Evolutionary conservation across 2,888 invertebrate species (phyloP), one percentile per base, ranked within the genome.

Genomic region (Lasioglossum oenotherae): DNA sequence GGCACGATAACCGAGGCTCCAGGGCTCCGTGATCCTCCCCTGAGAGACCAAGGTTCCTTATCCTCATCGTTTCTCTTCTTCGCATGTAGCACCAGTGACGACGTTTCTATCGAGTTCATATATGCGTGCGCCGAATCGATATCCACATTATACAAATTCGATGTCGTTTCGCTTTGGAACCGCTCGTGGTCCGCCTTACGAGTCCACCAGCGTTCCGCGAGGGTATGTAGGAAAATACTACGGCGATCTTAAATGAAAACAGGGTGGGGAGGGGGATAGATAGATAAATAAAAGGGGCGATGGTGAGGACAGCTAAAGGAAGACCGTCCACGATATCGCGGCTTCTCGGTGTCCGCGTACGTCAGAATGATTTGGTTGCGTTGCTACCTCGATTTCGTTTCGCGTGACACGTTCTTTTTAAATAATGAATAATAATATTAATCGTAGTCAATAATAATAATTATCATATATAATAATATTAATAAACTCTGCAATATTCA

Each of bases 401-500:
- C 87, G 74, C 72, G 74, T 72, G 57, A 64, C 53, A 72, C 19
- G 49, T 3, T 69, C 4, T 4, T 81, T 74, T 57, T 72, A 86
- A 80, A 82, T 72, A 88, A 78, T 81, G 82, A 78, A 78, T 74
- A 81, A 78, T 86, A 78, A 76, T 88, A 81, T 69, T 77, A 74
- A 83, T 84, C 46, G 31, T 81, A 69, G 53, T 87, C 69, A 8
- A 57, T 80, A 71, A 38, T 84, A 74, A 57, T 79, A n/a, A 79
- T 82, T 72, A 64, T 84, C 81, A 84, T 89, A 89, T 92, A 85
- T 91, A 91, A 92, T 92, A 90, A 90, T 93, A 90, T 90, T 93
- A 91, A 93, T 93, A 93, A 94, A 94, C 94, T 94, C 92, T 94
- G 93, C 92, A 93, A 93, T 90, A 93, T 92, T 94, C 92, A 94